A percentile compares a stretch with the other conserved stretches of the same genome.
These are phyloP conservation scores for Hemicordylus capensis DNA, from an alignment of 2,113 vertebrate genomes.

Conservation along the genomic window DNA sequence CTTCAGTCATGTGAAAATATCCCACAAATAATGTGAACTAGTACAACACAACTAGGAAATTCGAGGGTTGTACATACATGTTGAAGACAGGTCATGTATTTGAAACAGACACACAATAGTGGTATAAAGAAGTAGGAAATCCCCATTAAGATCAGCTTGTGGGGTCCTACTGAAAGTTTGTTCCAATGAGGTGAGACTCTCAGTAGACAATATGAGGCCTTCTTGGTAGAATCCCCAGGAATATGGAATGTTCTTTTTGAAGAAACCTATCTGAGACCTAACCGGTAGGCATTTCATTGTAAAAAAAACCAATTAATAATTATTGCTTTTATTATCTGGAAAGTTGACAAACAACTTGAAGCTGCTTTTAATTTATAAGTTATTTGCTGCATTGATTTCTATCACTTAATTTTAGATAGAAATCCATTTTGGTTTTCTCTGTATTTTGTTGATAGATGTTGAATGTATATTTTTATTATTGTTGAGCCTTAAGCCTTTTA, in stretches of 20 bases:
- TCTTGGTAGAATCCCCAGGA: neutral
- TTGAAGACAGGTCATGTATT: neutral
- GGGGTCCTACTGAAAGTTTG: neutral
- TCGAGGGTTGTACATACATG: neutral
- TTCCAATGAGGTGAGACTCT: neutral
- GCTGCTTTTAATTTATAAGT: neutral
- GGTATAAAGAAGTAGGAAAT: neutral
- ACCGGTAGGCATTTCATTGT: neutral
- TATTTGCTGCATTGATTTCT: neutral
- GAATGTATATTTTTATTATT: neutral
- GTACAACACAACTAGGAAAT: neutral
- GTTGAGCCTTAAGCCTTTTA: neutral
- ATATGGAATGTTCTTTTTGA: neutral
- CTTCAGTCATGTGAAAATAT: neutral
- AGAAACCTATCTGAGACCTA: neutral
- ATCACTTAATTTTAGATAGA: neutral
- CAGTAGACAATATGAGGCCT: neutral
- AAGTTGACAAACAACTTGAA: neutral
- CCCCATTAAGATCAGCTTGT: neutral
- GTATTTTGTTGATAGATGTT: neutral
- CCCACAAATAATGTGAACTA: neutral
- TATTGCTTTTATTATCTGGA: neutral
- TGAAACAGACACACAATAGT: neutral
- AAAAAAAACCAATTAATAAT: neutral
- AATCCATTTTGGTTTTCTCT: neutral